These are phyloP conservation scores for Casuarius casuarius DNA, from an alignment of 2,113 vertebrate genomes.

Conservation along the genomic window DNA sequence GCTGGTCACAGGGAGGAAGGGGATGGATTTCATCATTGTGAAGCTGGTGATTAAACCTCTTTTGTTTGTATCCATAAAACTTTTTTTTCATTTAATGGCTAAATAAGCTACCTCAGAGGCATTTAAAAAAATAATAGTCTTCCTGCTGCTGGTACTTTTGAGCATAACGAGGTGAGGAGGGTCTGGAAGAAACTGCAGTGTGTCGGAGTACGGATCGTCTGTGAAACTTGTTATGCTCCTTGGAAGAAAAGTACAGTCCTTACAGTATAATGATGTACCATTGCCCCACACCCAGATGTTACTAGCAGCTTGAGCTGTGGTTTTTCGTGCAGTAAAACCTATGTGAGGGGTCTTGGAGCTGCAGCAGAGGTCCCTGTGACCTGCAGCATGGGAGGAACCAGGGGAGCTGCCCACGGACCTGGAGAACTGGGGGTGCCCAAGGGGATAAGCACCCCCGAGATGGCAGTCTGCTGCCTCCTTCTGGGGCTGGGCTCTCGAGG, in stretches of 20 bases:
- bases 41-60: neutral
- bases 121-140: neutral
- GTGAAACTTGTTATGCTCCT: neutral
- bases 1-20: neutral
- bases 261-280: neutral
- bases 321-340: neutral
- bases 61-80: neutral
- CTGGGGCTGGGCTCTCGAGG: neutral
- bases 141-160: neutral
- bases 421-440: neutral
- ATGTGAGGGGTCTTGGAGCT: neutral
- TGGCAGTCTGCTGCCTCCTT: neutral
- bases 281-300: neutral
- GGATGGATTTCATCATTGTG: neutral
- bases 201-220: neutral
- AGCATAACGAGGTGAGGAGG: neutral
- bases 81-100: neutral
- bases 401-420: neutral
- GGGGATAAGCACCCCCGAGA: rapidly evolving
- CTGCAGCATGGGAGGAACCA: rapidly evolving
- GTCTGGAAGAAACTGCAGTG: neutral
- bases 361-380: neutral
- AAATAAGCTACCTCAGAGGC: neutral
- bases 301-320: neutral
- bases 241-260: neutral